Percentiles rank a stretch among this genome's conserved stretches.
Conservation (phyloP, 2,888 invertebrate species). For the Zhuqinia jingwanae region DNA sequence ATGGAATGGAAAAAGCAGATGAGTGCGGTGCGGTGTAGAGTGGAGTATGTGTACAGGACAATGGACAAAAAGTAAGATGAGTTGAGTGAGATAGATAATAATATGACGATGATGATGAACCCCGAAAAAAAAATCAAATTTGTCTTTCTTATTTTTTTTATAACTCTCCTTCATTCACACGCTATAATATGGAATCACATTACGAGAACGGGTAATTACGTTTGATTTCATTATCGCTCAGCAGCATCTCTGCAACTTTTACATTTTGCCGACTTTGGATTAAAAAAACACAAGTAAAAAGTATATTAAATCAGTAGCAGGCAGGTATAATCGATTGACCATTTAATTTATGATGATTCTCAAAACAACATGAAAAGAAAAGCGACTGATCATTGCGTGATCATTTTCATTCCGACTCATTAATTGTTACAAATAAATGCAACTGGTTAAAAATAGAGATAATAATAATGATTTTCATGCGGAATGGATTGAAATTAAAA, state of each 20-base stretch:
- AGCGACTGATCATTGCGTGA: slow-evolving; percentile 55
- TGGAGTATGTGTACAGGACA: slow-evolving; percentile 17
- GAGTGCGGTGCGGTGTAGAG: no score
- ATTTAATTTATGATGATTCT: slow-evolving; percentile 31
- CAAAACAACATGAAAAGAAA: not conserved
- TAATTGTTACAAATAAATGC: slow-evolving; percentile 31
- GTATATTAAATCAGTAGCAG: not conserved
- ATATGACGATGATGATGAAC: slow-evolving; percentile 26
- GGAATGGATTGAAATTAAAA: not conserved
- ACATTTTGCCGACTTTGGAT: not conserved
- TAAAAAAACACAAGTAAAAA: not conserved
- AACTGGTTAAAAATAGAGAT: slow-evolving; percentile 30
- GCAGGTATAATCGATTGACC: slow-evolving; percentile 58
- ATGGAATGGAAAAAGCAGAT: not conserved
- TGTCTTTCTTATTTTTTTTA: slow-evolving; percentile 36
- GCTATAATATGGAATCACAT: not conserved
- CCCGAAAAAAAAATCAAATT: slow-evolving; percentile 55
- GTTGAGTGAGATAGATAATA: not conserved
- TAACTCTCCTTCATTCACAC: not conserved
- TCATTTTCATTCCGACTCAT: slow-evolving; percentile 44
- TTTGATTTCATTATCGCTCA: slow-evolving; percentile 51
- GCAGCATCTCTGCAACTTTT: slow-evolving; percentile 41
- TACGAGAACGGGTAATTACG: not conserved
- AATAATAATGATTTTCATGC: not conserved
- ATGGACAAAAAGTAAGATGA: not conserved